Evolutionary conservation across 2,797 vertebrate genomes (phyloP).

Genomic region (Chaetodon trifasciatus): DNA sequence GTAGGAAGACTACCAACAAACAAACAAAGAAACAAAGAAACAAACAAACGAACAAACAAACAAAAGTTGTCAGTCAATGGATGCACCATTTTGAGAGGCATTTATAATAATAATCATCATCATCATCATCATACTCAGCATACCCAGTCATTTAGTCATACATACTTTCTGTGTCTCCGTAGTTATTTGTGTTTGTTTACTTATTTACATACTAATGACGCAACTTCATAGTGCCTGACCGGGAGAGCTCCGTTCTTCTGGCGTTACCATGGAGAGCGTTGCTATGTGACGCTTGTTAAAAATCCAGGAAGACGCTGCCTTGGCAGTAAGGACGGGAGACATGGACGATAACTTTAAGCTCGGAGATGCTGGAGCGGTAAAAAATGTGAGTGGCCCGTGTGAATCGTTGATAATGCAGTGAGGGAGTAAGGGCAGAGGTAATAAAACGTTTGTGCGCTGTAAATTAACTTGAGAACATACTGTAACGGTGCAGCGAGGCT

Average conservation of each 20-base stretch:
- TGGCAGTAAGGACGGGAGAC: constrained; percentile 41
- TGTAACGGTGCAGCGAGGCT: constrained; percentile 12
- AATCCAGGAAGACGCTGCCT: constrained; percentile 80
- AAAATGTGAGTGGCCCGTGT: constrained; percentile 77
- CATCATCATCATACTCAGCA: neutral
- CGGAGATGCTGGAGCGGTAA: constrained; percentile 73
- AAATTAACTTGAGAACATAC: neutral
- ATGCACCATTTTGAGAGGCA: neutral
- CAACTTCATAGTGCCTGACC: neutral
- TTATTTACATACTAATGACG: neutral
- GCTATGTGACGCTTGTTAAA: constrained; percentile 77
- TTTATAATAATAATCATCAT: neutral
- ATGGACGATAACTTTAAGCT: constrained; percentile 89
- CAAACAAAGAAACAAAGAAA: neutral
- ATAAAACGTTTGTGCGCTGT: rapidly evolving
- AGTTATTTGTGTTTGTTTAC: neutral
- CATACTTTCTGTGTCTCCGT: neutral
- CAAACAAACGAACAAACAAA: no score
- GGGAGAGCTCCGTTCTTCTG: neutral
- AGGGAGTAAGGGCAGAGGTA: neutral
- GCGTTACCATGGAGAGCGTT: constrained; percentile 80
- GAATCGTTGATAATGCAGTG: neutral
- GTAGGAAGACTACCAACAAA: neutral
- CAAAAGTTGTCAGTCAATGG: no score
- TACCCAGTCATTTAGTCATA: neutral